Percentiles rank a stretch among this genome's conserved stretches.
phyloP scores from a whole-genome alignment of 2,113 vertebrate species.

The Petaurus breviceps region DNA sequence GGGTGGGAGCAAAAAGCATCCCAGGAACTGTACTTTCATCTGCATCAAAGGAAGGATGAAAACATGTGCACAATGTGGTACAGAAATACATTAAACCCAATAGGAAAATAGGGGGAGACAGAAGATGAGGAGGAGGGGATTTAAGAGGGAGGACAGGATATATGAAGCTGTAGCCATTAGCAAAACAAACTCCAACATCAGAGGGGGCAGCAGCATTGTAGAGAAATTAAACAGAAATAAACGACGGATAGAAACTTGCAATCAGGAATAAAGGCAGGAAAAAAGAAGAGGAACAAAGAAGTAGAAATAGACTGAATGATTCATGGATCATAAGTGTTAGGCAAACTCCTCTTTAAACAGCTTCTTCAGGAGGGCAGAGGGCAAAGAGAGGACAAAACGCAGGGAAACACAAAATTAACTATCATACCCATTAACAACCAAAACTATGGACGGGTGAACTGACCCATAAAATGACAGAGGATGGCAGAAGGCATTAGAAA shows the following conservation, averaged over 20 bases:
- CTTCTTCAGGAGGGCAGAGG: too few relatives aligned
- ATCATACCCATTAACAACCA: neutral
- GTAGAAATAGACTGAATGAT: neutral
- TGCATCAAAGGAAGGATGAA: too few relatives aligned
- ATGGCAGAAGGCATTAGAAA: neutral
- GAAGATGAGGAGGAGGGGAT: neutral
- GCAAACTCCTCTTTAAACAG: neutral
- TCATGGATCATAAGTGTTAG: neutral
- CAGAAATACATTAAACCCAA: too few relatives aligned
- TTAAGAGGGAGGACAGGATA: neutral
- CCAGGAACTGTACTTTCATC: too few relatives aligned
- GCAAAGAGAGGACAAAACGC: neutral
- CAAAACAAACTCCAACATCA: neutral
- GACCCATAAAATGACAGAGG: neutral
- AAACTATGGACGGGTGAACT: neutral
- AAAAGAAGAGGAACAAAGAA: neutral
- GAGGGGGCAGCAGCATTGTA: neutral
- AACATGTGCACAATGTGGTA: too few relatives aligned
- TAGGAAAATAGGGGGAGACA: neutral
- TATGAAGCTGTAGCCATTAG: neutral
- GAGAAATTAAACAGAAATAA: neutral
- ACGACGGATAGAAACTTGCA: neutral
- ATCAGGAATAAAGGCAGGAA: neutral
- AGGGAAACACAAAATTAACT: neutral
- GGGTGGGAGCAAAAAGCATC: too few relatives aligned